Conservation (phyloP, 2,797 vertebrate genomes). For the Coreius guichenoti region DNA sequence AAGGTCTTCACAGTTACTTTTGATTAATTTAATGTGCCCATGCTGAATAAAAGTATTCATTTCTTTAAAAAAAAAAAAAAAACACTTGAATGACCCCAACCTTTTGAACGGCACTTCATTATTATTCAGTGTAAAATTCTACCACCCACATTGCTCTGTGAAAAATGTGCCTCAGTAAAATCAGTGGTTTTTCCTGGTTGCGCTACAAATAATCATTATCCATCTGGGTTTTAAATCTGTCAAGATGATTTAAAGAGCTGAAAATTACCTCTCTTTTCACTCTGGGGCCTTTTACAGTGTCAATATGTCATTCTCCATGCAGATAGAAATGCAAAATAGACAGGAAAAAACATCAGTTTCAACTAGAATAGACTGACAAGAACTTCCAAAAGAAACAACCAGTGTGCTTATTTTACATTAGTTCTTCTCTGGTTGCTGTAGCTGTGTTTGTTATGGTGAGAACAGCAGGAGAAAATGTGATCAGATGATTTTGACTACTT, state of each 20-base stretch:
- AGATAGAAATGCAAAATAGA: neutral
- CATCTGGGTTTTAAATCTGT: neutral
- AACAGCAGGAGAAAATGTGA: no score
- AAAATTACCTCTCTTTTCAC: neutral
- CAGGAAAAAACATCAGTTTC: neutral
- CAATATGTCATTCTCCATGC: neutral
- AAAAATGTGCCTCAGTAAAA: conserved; percentile 7
- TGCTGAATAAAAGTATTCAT: neutral
- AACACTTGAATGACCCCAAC: neutral
- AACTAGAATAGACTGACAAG: neutral
- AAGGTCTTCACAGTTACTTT: neutral
- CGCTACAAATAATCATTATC: neutral
- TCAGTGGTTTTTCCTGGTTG: neutral
- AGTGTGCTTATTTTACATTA: neutral
- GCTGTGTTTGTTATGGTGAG: no score
- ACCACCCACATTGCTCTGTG: neutral
- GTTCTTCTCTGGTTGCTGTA: no score
- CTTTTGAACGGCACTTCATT: neutral
- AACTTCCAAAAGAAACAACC: neutral
- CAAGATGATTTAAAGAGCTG: neutral
- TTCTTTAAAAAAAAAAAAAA: neutral
- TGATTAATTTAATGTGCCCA: neutral
- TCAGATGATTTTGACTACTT: no score
- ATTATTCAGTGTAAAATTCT: neutral
- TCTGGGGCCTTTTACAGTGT: neutral